These are phyloP conservation scores for Lasius fuliginosus DNA, from an alignment of 2,888 invertebrate species.

Conservation along the genomic window DNA sequence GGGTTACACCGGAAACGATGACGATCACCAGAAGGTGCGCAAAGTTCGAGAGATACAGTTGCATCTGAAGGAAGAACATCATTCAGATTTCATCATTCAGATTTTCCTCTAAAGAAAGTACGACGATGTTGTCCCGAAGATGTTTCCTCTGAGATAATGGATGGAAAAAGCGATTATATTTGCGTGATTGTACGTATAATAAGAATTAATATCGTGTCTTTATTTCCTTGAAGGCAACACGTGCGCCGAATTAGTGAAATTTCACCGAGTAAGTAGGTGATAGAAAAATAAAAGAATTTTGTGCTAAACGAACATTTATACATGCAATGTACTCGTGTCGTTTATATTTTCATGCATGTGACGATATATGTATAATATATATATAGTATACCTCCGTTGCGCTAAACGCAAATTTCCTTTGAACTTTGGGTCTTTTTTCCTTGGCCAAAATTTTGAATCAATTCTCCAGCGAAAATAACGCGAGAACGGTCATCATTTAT, in stretches of 20 bases:
- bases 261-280: background rate
- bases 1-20: background rate
- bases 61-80: conserved; percentile 8
- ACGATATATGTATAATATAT: background rate
- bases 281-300: background rate
- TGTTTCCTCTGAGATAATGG: background rate
- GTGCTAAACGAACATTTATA: background rate
- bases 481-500: too few species aligned
- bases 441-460: background rate
- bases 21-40: conserved; percentile 21
- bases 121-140: background rate
- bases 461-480: background rate
- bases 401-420: background rate
- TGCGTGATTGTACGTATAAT: background rate
- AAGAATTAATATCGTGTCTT: background rate
- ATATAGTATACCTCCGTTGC: background rate
- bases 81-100: background rate
- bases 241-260: background rate
- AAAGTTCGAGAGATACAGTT: background rate
- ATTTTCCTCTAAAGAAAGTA: background rate
- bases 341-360: background rate
- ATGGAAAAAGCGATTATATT: background rate
- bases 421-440: background rate
- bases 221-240: background rate
- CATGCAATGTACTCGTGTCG: background rate